phyloP scores from a whole-genome alignment of 2,113 vertebrate genomes.

The Craseonycteris thonglongyai region DNA sequence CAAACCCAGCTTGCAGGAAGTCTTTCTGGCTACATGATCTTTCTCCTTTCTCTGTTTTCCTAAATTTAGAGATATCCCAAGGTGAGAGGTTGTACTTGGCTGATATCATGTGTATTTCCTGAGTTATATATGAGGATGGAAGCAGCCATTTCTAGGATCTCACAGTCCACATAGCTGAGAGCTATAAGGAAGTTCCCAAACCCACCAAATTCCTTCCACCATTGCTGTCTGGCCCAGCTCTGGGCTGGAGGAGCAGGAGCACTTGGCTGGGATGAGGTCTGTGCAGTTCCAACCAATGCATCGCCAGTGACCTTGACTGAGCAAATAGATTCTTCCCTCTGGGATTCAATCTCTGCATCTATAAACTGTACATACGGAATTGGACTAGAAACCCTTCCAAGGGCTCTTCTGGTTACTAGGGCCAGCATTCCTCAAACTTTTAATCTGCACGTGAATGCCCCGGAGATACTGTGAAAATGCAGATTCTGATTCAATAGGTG shows the following conservation, averaged over 20 bases:
- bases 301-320: neutral
- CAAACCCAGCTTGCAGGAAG: neutral
- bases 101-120: neutral
- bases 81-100: neutral
- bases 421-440: neutral
- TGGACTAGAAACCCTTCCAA: neutral
- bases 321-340: neutral
- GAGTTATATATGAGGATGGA: neutral
- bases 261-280: neutral
- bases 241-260: neutral
- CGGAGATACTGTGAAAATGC: neutral
- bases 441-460: neutral
- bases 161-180: neutral
- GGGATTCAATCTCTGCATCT: neutral
- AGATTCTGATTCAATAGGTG: neutral
- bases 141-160: neutral
- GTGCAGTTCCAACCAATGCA: accelerated
- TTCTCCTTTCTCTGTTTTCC: neutral
- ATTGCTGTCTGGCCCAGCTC: neutral
- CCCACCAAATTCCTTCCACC: neutral
- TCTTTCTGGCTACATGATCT: neutral
- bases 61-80: neutral
- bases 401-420: neutral
- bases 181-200: neutral
- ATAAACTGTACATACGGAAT: neutral